Base-by-base conservation (phyloP, 2,888 invertebrate species). In the Ormyrus thymus region DNA sequence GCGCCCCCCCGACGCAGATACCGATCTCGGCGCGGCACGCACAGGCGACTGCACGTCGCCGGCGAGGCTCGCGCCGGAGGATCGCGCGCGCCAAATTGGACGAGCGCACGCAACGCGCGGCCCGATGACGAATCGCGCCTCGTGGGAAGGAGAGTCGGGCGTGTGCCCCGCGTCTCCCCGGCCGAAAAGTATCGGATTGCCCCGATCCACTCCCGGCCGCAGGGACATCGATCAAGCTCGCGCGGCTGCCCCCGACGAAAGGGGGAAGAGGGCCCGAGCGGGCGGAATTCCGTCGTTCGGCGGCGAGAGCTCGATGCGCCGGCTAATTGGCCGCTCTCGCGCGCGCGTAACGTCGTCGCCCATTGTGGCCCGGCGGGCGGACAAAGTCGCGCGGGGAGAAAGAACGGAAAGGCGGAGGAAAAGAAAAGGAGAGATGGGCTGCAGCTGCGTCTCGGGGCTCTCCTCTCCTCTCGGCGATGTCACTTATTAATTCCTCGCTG, bases 401-500 rank as follows among this genome's bases (percentile, higher is more conserved):
- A 51, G 29, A 51, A 64, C 9, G 9, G 61, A 43, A 43, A 61
- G 43, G 43, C n/a, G 13, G 46, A 11, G 53, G 51, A 61, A 56
- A 69, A 66, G 15, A 51, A 15, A 1, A 10, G 11, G 10, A 66
- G n/a, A 55, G n/a, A n/a, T n/a, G n/a, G n/a, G 46, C 13, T 73
- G 81, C 77, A 75, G 81, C 83, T 83, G 86, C 29, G 29, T 86
- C 87, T 86, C 87, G 85, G 85, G 84, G 85, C 86, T 87, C 87
- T 86, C 84, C 83, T 84, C 58, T 76, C 45, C 53, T 45, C 29
- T 29, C 84, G 0, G 84, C 87, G 86, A 87, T 89, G 89, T 89
- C 89, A 89, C 89, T 89, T 89, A 89, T 89, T 89, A 89, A 89
- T 89, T 89, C 88, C 84, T 81, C 85, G 86, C 85, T 87, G 29